Evolutionary conservation across 1,140 invertebrate species (phyloP).

Genomic region (Drosophila kanapiae): DNA sequence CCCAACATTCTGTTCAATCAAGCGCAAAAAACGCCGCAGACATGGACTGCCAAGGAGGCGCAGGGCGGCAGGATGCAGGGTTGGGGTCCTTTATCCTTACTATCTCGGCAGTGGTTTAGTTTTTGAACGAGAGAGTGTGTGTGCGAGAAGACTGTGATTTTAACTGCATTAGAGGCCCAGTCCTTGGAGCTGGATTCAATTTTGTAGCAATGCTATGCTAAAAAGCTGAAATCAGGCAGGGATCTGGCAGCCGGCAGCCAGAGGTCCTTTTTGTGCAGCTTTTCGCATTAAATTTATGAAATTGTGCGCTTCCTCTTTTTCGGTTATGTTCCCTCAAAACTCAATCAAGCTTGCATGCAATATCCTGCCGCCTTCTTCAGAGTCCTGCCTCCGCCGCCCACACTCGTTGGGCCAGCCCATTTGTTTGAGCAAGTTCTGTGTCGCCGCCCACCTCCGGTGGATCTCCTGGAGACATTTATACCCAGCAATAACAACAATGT

Average conservation of each 20-base stretch:
- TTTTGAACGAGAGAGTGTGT: conserved; percentile 31
- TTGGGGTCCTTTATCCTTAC: conserved; percentile 40
- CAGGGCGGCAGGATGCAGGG: conserved; percentile 1
- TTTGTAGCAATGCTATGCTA: conserved; percentile 80
- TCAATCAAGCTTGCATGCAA: conserved; percentile 82
- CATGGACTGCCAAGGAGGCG: conserved; percentile 28
- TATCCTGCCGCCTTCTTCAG: conserved; percentile 61
- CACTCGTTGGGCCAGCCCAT: conserved; percentile 36
- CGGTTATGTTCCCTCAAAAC: conserved; percentile 71
- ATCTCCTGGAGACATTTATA: conserved; percentile 65
- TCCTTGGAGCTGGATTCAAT: conserved; percentile 71
- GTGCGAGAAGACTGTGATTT: conserved; percentile 74
- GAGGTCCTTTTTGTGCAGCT: conserved; percentile 58
- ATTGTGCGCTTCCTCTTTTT: conserved; percentile 75
- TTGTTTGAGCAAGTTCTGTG: conserved; percentile 41
- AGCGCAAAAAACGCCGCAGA: conserved; percentile 78
- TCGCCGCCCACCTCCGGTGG: conserved; percentile 1
- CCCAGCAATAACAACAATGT: conserved; percentile 60
- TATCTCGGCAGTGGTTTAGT: conserved; percentile 51
- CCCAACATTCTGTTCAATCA: conserved; percentile 81
- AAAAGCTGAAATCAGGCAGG: conserved; percentile 74
- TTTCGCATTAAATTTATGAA: conserved; percentile 81
- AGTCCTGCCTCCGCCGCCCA: conserved; percentile 34
- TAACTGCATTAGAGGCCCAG: conserved; percentile 83
- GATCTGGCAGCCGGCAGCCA: conserved; percentile 25